Percentiles rank a stretch among this genome's conserved stretches.
Conservation (phyloP, 2,888 invertebrate genomes). For the Dione juno region DNA sequence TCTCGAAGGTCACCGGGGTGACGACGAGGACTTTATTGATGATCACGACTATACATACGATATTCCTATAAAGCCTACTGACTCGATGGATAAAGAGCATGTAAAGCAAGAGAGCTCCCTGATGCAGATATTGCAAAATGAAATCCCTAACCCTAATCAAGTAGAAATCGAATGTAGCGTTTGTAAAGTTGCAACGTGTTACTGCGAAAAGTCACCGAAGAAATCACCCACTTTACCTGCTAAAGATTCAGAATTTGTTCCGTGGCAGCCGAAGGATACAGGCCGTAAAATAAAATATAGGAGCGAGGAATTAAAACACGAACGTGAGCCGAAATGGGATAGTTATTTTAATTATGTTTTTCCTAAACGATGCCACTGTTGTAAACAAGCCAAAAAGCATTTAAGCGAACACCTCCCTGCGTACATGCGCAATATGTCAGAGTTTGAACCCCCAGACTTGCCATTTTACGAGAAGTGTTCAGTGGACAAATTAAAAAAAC, state of each 20-base stretch:
- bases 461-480: conserved; percentile 66
- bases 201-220: conserved; percentile 49
- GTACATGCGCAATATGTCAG: conserved; percentile 68
- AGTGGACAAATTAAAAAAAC: conserved; percentile 53
- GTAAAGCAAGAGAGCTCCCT: conserved; percentile 69
- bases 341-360: conserved; percentile 62
- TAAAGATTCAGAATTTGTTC: conserved; percentile 32
- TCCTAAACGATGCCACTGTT: conserved; percentile 61
- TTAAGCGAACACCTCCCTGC: conserved; percentile 66
- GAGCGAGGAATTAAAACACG: conserved; percentile 55
- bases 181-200: conserved; percentile 63
- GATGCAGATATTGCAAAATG: conserved; percentile 67
- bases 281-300: conserved; percentile 57
- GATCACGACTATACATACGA: conserved; percentile 59
- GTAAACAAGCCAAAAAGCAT: conserved; percentile 64
- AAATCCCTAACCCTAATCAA: conserved; percentile 60
- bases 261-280: conserved; percentile 34
- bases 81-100: conserved; percentile 57
- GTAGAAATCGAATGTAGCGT: conserved; percentile 56
- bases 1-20: conserved; percentile 57
- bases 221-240: conserved; percentile 21
- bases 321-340: conserved; percentile 69
- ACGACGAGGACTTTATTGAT: conserved; percentile 60
- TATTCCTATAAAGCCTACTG: conserved; percentile 60
- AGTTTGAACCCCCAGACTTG: conserved; percentile 57